Percentiles rank a stretch among this genome's conserved stretches.
phyloP scores from a whole-genome alignment of 2,113 vertebrate genomes.

The Malurus melanocephalus region DNA sequence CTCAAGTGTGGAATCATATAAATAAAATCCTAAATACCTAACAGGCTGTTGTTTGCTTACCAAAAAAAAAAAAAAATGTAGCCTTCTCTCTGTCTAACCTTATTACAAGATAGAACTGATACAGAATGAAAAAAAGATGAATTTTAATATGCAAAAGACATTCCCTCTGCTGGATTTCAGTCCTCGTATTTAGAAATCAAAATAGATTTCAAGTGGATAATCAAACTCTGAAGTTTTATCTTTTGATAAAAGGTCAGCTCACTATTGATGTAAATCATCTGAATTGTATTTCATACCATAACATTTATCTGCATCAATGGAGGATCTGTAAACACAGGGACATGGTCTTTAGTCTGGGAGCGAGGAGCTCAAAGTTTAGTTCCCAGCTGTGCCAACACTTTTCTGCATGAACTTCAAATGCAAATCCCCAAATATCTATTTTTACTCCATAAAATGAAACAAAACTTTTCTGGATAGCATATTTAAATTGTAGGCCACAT shows the following conservation, averaged over 20 bases:
- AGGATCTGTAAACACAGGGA: neutral
- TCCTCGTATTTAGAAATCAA: slow-evolving; percentile 21
- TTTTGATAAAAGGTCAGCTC: slow-evolving; percentile 13
- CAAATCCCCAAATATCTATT: neutral
- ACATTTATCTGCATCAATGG: neutral
- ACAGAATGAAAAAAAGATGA: neutral
- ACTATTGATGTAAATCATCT: slow-evolving; percentile 1
- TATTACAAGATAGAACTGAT: neutral
- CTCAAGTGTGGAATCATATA: neutral
- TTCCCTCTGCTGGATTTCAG: neutral
- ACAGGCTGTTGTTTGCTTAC: neutral
- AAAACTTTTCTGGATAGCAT: neutral
- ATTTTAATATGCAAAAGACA: slow-evolving; percentile 3
- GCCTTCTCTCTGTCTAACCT: neutral
- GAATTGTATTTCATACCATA: neutral
- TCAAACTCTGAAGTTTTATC: neutral
- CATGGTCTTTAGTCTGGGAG: neutral
- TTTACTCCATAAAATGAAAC: neutral
- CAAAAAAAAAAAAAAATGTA: neutral
- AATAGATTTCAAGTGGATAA: slow-evolving; percentile 18
- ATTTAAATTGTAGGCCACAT: neutral
- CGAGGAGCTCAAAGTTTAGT: neutral
- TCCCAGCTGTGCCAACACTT: neutral
- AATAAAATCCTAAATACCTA: neutral
- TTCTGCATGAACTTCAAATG: neutral